phyloP scores from a whole-genome alignment of 30 jellyfish, hydroid and myxozoan genomes.

The Hydra vulgaris region DNA sequence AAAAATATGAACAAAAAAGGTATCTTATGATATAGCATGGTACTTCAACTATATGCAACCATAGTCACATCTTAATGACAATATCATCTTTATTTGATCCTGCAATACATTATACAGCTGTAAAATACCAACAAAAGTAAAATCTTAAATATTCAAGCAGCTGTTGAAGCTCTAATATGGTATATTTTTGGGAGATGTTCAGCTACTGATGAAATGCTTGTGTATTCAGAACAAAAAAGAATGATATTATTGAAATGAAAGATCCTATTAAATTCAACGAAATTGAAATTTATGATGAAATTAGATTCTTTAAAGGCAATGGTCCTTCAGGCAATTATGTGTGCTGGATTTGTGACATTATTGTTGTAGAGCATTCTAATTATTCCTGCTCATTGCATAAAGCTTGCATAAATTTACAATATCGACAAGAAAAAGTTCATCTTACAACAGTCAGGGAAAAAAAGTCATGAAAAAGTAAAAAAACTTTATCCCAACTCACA shows the following conservation, averaged over 20 bases:
- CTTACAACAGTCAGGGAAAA: not conserved
- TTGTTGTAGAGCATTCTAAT: not conserved
- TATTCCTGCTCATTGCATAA: not conserved
- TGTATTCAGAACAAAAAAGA: not conserved
- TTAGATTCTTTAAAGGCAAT: conserved; percentile 7
- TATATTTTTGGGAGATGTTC: conserved; percentile 8
- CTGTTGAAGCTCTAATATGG: conserved; percentile 7
- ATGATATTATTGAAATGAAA: not conserved
- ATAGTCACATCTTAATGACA: conserved; percentile 10
- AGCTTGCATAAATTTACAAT: not conserved
- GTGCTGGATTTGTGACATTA: conserved; percentile 12
- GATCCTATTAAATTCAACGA: not conserved
- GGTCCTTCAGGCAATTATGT: conserved; percentile 14
- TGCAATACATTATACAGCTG: conserved; percentile 2
- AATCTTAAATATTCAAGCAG: conserved; percentile 5
- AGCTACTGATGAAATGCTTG: conserved; percentile 8
- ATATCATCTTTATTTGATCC: not conserved
- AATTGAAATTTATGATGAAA: not conserved
- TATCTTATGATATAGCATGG: not conserved
- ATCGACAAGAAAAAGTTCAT: not conserved
- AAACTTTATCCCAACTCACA: not conserved
- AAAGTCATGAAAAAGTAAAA: not conserved
- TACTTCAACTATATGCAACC: conserved; percentile 13
- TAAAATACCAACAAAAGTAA: not conserved
- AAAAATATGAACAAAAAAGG: not conserved